Base-by-base conservation (phyloP, 2,113 vertebrate species). In the Ceratotherium simum region DNA sequence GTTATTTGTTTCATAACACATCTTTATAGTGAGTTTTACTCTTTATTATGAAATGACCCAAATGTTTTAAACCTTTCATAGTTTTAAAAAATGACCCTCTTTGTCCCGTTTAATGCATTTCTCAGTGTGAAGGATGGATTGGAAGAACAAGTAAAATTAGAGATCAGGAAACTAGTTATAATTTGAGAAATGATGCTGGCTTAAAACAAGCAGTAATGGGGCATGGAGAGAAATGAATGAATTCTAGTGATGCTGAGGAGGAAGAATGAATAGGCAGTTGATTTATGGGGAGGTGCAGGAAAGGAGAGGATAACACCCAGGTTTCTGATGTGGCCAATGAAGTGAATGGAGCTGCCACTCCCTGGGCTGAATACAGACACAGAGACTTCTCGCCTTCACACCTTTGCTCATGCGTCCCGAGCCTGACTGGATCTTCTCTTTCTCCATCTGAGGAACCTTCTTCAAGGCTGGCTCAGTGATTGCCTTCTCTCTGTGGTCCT, bases 11-110 rank as follows among this genome's bases (percentile, higher is more conserved):
- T 94, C 16, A 29, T 81, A 75, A 73, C 36, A 20, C 29, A 67
- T 91, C 31, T 96, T 93, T 76, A 90, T 36, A 58, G 31, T 90
- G 39, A 10, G 51, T 70, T 73, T 72, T 81, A 92, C 54, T 62
- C 72, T 86, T 85, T 18, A 14, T 85, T 64, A 13, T 54, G 75
- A 87, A 75, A 46, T 65, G 8, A 67, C 36, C 58, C 31, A 36
- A 67, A 58, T 75, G 18, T 65, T 87, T 73, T 81, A 72, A 72
- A 80, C 62, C 64, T 91, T 79, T 64, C 36, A 39, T 69, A n/a
- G 1, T 75, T 91, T 79, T 80, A 18, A 36, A 75, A 83, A 67
- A 48, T 60, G 29, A 73, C 18, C 29, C 65, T 87, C 17, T 89
- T 64, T 56, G 42, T 86, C 46, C 82, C 36, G 6, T 46, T 46